A percentile compares a stretch with the other conserved stretches of the same genome.
Evolutionary conservation across 2,888 invertebrate genomes (phyloP).

Genomic region (Odontocerum albicorne): DNA sequence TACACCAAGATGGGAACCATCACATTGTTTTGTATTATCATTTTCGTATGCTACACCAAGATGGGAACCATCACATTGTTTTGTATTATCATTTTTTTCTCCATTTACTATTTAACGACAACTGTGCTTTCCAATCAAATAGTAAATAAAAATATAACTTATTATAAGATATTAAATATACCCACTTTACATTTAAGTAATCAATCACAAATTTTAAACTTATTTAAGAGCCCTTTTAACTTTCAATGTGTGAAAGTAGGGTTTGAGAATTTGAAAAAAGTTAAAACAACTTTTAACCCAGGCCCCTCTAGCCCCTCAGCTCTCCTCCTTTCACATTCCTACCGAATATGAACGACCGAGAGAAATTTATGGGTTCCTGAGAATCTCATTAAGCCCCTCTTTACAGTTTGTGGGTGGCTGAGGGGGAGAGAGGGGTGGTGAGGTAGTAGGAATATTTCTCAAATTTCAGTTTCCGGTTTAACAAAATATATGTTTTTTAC

Average conservation of each 20-base stretch:
- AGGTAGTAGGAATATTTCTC: slow-evolving; percentile 21
- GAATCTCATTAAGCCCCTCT: slow-evolving; percentile 38
- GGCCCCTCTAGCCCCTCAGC: slow-evolving; percentile 24
- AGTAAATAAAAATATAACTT: no score
- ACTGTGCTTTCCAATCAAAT: no score
- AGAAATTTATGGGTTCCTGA: slow-evolving; percentile 37
- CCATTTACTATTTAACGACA: no score
- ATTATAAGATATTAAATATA: no score
- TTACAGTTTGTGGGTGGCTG: slow-evolving; percentile 34
- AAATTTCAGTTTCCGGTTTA: slow-evolving; percentile 15
- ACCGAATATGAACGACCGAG: slow-evolving; percentile 33
- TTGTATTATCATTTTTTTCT: no score
- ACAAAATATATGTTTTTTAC: slow-evolving; percentile 13
- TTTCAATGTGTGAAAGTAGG: slow-evolving; percentile 1
- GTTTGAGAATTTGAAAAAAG: slow-evolving; percentile 6
- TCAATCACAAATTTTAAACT: no score
- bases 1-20: no score
- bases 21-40: no score
- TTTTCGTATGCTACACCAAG: no score
- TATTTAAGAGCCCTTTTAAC: no score
- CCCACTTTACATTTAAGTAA: no score
- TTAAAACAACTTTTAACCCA: neutral
- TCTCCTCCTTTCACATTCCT: slow-evolving; percentile 33
- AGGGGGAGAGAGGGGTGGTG: slow-evolving; percentile 13
- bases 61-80: no score